These are phyloP conservation scores for Molanna angustata DNA, from an alignment of 2,888 invertebrate genomes.

Conservation along the genomic window DNA sequence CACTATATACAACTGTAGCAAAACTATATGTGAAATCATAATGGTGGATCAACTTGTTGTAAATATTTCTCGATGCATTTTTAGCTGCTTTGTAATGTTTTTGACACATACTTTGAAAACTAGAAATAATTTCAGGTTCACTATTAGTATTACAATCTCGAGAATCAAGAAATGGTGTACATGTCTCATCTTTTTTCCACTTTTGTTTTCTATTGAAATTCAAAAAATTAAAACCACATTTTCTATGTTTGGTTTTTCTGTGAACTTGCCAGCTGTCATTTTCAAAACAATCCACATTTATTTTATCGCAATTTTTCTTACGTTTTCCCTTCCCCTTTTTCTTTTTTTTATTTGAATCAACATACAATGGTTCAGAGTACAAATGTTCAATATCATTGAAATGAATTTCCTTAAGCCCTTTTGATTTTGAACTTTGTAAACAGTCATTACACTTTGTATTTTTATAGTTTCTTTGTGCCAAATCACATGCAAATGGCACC, in stretches of 20 bases:
- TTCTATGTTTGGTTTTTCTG: conserved; percentile 18
- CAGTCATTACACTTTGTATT: conserved; percentile 23
- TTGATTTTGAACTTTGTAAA: conserved; percentile 11
- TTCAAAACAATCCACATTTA: conserved; percentile 7
- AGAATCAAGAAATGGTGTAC: conserved; percentile 22
- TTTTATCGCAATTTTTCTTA: conserved; percentile 14
- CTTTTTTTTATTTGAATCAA: conserved; percentile 21
- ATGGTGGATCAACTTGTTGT: conserved; percentile 39
- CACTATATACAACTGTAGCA: conserved; percentile 50
- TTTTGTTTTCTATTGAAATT: conserved; percentile 21
- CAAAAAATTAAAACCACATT: conserved; percentile 21
- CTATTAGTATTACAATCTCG: conserved; percentile 27
- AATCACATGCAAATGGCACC: conserved; percentile 34
- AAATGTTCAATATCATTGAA: conserved; percentile 26
- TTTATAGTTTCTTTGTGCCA: conserved; percentile 24
- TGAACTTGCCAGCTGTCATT: conserved; percentile 7
- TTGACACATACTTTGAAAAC: conserved; percentile 31
- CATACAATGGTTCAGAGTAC: conserved; percentile 27
- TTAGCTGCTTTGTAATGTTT: conserved; percentile 31
- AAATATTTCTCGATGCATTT: conserved; percentile 37
- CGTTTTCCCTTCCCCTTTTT: conserved; percentile 17
- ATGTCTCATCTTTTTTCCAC: conserved; percentile 8
- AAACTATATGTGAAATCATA: conserved; percentile 39
- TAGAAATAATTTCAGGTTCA: conserved; percentile 22
- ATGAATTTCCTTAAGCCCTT: conserved; percentile 10